Percentiles rank a stretch among this genome's conserved stretches.
These are phyloP conservation scores for Microctonus brassicae DNA, from an alignment of 2,888 invertebrate species.

Conservation along the genomic window DNA sequence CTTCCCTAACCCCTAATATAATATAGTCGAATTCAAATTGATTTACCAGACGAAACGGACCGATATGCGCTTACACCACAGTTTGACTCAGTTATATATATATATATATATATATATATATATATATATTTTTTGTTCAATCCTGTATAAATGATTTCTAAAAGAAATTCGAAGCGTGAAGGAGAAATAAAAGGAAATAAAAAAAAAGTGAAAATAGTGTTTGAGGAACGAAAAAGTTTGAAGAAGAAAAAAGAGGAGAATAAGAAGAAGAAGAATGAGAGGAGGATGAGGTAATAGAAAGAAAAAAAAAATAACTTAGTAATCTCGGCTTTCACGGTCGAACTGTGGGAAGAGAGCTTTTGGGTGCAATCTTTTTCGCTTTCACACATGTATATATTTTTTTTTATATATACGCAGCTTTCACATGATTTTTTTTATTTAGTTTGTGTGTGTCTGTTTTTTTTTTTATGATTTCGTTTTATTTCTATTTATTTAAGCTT, in stretches of 20 bases:
- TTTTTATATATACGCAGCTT: not conserved
- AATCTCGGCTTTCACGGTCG: constrained; percentile 37
- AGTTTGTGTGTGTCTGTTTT: not conserved
- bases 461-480: too few relatives aligned
- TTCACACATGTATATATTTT: not conserved
- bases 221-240: constrained; percentile 23
- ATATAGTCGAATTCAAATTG: constrained; percentile 21
- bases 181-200: not conserved
- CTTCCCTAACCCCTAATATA: constrained; percentile 8
- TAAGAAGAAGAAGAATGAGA: not conserved
- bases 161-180: constrained; percentile 10
- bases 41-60: constrained; percentile 16
- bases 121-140: not conserved
- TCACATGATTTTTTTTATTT: not conserved
- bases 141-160: constrained; percentile 26
- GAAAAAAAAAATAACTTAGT: constrained; percentile 19
- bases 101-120: too few relatives aligned
- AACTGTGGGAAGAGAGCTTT: constrained; percentile 33
- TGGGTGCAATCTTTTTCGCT: constrained; percentile 8
- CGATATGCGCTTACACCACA: not conserved
- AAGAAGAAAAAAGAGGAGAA: constrained; percentile 3
- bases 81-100: not conserved
- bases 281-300: constrained; percentile 21
- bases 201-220: not conserved
- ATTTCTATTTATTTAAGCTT: too few relatives aligned